A percentile compares a stretch with the other conserved stretches of the same genome.
phyloP scores from a whole-genome alignment of 35 echinoderm and acorn worm species.

The Holothuria glaberrima region DNA sequence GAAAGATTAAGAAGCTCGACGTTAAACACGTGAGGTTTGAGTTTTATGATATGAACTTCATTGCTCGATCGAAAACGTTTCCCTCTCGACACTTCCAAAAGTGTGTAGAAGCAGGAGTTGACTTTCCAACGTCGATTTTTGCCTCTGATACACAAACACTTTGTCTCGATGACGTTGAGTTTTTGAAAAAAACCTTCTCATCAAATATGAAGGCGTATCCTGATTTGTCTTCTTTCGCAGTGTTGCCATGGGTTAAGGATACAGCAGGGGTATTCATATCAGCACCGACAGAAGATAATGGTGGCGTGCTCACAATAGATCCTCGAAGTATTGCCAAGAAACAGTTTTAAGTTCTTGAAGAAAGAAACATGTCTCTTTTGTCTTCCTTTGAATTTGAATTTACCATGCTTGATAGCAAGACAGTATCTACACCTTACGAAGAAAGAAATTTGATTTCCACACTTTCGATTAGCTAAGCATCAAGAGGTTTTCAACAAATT shows the following conservation, averaged over 20 bases:
- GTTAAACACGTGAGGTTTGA: slow-evolving; percentile 50
- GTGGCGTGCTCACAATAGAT: slow-evolving; percentile 30
- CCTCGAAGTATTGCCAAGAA: slow-evolving; percentile 61
- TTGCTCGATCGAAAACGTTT: slow-evolving; percentile 41
- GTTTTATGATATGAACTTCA: slow-evolving; percentile 5
- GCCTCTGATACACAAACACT: not conserved
- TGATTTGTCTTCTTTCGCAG: slow-evolving; percentile 15
- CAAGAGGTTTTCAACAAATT: slow-evolving; percentile 11
- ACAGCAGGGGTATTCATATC: slow-evolving; percentile 68
- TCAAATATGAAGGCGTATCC: not conserved
- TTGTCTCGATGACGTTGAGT: not conserved
- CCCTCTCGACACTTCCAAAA: slow-evolving; percentile 53
- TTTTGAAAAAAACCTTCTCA: not conserved
- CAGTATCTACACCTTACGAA: slow-evolving; percentile 46
- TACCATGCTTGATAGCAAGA: slow-evolving; percentile 52
- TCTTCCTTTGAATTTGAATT: slow-evolving; percentile 75
- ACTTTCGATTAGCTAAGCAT: slow-evolving; percentile 52
- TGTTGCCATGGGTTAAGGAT: slow-evolving; percentile 65
- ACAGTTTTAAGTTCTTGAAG: slow-evolving; percentile 52
- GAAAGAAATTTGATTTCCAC: slow-evolving; percentile 57
- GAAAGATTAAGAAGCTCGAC: not conserved
- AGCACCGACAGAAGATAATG: slow-evolving; percentile 52
- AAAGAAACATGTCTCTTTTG: slow-evolving; percentile 55
- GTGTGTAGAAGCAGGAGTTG: not conserved
- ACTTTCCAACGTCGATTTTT: not conserved